phyloP scores from a whole-genome alignment of 1,140 invertebrate species.

The Leucophenga varia region DNA sequence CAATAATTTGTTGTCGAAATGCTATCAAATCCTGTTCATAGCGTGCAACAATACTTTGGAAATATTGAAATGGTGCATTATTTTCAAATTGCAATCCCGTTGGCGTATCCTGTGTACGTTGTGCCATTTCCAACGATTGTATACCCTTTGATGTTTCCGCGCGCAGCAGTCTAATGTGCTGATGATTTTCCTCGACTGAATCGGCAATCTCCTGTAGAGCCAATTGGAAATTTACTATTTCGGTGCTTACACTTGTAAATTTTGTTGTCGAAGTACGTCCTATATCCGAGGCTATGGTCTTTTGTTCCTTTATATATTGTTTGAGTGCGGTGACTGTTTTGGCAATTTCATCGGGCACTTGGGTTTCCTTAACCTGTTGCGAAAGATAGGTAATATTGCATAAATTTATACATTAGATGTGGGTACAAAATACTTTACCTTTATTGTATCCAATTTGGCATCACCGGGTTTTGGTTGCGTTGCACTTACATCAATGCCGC shows the following conservation, averaged over 20 bases:
- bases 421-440: conserved; percentile 19
- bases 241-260: conserved; percentile 40
- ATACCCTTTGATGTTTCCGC: conserved; percentile 72
- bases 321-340: conserved; percentile 66
- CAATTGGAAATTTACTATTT: conserved; percentile 49
- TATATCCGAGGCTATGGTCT: conserved; percentile 77
- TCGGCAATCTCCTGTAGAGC: conserved; percentile 59
- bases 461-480: conserved; percentile 61
- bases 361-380: conserved; percentile 65
- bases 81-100: conserved; percentile 77
- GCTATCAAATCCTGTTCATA: conserved; percentile 73
- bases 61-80: conserved; percentile 72
- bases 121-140: conserved; percentile 75
- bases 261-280: conserved; percentile 60
- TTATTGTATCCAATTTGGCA: conserved; percentile 62
- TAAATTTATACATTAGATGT: too few relatives aligned
- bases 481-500: conserved; percentile 64
- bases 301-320: conserved; percentile 81
- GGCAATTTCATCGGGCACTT: conserved; percentile 72
- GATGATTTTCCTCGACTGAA: conserved; percentile 65
- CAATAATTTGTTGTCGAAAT: conserved; percentile 72
- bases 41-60: conserved; percentile 68
- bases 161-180: conserved; percentile 70
- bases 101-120: conserved; percentile 76
- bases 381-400: too few relatives aligned